Conservation (phyloP, 2,888 invertebrate species). For the Melinaea marsaeus region DNA sequence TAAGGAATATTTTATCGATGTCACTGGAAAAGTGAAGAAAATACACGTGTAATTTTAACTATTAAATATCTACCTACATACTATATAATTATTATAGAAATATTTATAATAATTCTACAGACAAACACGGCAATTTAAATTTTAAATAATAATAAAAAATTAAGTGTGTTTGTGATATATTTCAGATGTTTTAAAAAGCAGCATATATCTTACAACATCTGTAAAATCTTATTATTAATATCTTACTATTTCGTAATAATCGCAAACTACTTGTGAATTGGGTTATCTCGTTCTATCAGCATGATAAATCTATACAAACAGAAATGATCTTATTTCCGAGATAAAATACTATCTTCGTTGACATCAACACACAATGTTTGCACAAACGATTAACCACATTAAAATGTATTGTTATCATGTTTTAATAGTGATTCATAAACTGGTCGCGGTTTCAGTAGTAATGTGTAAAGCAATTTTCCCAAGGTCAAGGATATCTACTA, state of each 20-base stretch:
- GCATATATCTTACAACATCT: background rate
- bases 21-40: background rate
- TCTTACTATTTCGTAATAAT: background rate
- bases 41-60: too few relatives aligned
- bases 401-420: constrained; percentile 7
- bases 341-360: constrained; percentile 19
- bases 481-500: background rate
- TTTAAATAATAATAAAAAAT: background rate
- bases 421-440: constrained; percentile 4
- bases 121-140: background rate
- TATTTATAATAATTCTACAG: too few relatives aligned
- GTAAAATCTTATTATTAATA: background rate
- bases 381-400: constrained; percentile 54
- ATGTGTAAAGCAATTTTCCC: background rate
- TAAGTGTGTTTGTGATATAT: background rate
- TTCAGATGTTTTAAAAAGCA: too few relatives aligned
- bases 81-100: too few relatives aligned
- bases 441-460: background rate
- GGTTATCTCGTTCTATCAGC: constrained; percentile 22
- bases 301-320: constrained; percentile 25
- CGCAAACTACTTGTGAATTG: constrained; percentile 9
- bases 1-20: constrained; percentile 4
- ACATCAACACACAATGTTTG: constrained; percentile 39
- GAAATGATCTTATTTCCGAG: constrained; percentile 31
- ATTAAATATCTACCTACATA: too few relatives aligned